Base-by-base conservation (phyloP, 1,140 invertebrate genomes). In the Hyphantria cunea region DNA sequence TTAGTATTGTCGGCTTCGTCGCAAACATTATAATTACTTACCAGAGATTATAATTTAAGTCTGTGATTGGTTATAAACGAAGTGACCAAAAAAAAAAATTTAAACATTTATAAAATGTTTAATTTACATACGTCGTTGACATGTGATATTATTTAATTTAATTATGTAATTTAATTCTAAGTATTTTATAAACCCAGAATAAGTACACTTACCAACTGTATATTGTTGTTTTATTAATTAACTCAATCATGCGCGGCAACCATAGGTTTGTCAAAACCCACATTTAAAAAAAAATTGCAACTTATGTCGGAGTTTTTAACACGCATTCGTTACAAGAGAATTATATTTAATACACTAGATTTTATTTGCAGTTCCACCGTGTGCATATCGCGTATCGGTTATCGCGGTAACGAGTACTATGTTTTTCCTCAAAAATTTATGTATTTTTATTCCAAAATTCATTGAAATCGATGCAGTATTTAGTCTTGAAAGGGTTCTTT, bases 111-210 rank as follows among this genome's bases (percentile, higher is more conserved):
- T 10, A 72, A 77, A 76, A 74, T 80, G 68, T 75, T 77, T 62
- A 69, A 66, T 42, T 64, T 58, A 61, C 44, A 68, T 68, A 78
- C 79, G 78, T 87, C 81, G 82, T 82, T 85, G 85, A 86, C 85
- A 86, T 89, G 86, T 89, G 86, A 89, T 89, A 89, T 84, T 86
- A 86, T 55, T 72, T 75, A 82, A 72, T 74, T 86, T 82, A 79
- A 78, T 76, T 81, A 82, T 50, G 51, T 51, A 52, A 70, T n/a
- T 64, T 58, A 34, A 39, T 47, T 11, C 51, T 67, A 64, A 70
- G 51, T 64, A 72, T 66, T 68, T 66, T 71, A 51, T 65, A 61
- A 64, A 33, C 39, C 50, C 54, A 65, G 61, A 55, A 41, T 65
- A 64, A 74, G 65, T 74, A 68, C 59, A 67, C 54, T 58, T 58